A percentile compares a stretch with the other conserved stretches of the same genome.
Conservation (phyloP, 2,797 vertebrate genomes). For the Onychomys arenicola region DNA sequence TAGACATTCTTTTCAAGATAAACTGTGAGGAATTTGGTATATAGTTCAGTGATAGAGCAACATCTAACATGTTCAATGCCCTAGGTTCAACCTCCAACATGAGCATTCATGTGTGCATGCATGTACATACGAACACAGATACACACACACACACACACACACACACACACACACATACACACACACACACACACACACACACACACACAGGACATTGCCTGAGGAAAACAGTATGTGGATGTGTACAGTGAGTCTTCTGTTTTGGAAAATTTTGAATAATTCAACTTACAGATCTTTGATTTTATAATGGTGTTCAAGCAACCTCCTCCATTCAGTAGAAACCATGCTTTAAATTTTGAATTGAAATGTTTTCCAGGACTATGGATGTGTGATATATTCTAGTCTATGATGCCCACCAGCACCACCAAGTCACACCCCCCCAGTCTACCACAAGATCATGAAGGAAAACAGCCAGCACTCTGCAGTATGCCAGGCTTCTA, state of each 20-base stretch:
- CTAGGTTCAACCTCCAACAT: neutral
- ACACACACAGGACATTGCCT: neutral
- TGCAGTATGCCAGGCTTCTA: neutral
- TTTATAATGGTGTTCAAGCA: neutral
- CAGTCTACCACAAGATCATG: neutral
- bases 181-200: neutral
- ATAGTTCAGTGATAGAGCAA: neutral
- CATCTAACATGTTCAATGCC: neutral
- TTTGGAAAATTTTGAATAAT: neutral
- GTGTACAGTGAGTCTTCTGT: neutral
- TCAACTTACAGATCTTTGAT: neutral
- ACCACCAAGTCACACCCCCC: neutral
- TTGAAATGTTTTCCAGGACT: neutral
- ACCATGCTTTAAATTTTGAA: neutral
- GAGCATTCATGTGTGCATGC: neutral
- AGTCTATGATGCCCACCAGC: too few species aligned
- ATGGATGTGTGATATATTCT: neutral
- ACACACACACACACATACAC: neutral
- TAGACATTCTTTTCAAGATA: conserved; percentile 20
- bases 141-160: neutral
- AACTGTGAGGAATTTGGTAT: neutral
- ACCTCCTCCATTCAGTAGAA: neutral
- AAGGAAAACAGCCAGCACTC: neutral
- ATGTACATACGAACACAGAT: neutral
- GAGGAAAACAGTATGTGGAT: neutral